phyloP scores from a whole-genome alignment of 2,113 vertebrate species.

The Chaetops frenatus region DNA sequence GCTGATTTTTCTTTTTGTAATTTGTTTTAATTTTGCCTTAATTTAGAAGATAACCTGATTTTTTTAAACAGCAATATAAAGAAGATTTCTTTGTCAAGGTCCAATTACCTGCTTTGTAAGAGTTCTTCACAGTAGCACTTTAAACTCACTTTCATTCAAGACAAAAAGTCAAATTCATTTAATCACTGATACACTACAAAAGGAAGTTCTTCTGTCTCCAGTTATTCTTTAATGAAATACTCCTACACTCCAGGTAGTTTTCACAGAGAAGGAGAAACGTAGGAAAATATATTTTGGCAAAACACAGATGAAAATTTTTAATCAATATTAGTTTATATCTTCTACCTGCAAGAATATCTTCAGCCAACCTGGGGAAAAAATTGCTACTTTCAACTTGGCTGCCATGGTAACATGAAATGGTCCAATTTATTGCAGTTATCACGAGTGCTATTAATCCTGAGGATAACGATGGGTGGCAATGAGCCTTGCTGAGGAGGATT shows the following conservation, averaged over 20 bases:
- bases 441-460: slow-evolving; percentile 35
- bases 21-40: not conserved
- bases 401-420: slow-evolving; percentile 49
- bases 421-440: slow-evolving; percentile 34
- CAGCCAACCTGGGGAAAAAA: not conserved
- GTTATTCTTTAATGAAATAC: not conserved
- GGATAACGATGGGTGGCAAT: not conserved
- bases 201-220: not conserved
- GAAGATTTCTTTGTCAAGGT: not conserved
- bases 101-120: not conserved
- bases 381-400: slow-evolving; percentile 20
- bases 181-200: not conserved
- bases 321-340: not conserved
- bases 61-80: not conserved
- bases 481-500: not conserved
- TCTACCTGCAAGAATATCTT: not conserved
- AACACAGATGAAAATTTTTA: not conserved
- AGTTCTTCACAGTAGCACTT: not conserved
- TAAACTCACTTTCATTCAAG: not conserved
- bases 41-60: not conserved
- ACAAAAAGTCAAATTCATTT: not conserved
- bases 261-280: not conserved
- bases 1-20: not conserved
- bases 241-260: not conserved
- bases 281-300: not conserved